Evolutionary conservation across 2,113 vertebrate genomes (phyloP).

Genomic region (Laticauda laticaudata): DNA sequence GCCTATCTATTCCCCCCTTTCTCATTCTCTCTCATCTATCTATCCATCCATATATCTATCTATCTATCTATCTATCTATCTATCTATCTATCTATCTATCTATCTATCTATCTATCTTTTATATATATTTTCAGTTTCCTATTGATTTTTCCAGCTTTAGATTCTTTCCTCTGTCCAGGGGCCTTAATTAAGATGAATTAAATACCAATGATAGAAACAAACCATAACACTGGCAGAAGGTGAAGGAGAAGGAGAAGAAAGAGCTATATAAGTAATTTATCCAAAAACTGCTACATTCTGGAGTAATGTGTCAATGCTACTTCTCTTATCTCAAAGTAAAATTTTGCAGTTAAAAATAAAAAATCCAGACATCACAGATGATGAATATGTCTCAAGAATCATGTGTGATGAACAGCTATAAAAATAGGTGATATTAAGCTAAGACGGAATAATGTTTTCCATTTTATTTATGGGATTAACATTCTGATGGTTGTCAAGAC

Average conservation of each 20-base stretch:
- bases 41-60: too few species aligned
- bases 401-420: background rate
- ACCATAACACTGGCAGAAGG: background rate
- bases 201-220: background rate
- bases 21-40: too few species aligned
- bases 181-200: background rate
- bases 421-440: background rate
- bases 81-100: too few species aligned
- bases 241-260: background rate
- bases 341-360: background rate
- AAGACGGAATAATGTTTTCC: background rate
- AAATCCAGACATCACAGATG: background rate
- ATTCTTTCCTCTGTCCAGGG: background rate
- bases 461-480: background rate
- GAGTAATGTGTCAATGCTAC: background rate
- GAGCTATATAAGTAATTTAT: background rate
- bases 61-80: too few species aligned
- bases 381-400: background rate
- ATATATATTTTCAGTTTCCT: too few species aligned
- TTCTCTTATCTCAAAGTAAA: slow-evolving; percentile 1
- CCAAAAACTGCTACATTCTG: background rate
- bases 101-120: too few species aligned
- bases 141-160: too few species aligned
- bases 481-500: background rate
- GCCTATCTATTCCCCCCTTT: too few species aligned